A percentile compares a stretch with the other conserved stretches of the same genome.
Conservation (phyloP, 2,797 vertebrate species). For the Galago senegalensis region DNA sequence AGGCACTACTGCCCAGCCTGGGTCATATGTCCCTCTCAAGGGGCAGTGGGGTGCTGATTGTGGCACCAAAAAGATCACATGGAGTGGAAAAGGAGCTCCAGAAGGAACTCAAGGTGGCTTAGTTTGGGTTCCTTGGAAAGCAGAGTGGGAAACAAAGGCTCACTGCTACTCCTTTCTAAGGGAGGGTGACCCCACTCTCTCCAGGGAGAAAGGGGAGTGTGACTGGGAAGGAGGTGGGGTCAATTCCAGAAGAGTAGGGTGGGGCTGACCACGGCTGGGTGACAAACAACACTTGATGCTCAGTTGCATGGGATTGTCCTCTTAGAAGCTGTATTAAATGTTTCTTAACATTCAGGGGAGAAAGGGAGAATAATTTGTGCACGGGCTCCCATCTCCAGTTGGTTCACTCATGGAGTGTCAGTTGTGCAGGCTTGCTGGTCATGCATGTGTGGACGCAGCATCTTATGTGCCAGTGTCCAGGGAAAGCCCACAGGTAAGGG, state of each 20-base stretch:
- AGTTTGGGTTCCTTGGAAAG: background rate
- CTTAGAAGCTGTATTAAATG: background rate
- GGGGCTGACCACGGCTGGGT: background rate
- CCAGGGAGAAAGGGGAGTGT: background rate
- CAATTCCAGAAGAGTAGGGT: background rate
- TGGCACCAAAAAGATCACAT: background rate
- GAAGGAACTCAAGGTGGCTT: background rate
- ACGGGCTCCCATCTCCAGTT: fast-evolving
- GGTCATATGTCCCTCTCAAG: background rate
- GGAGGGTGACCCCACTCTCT: too few relatives aligned
- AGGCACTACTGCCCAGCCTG: background rate
- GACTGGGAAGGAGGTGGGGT: too few relatives aligned
- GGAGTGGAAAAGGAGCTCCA: background rate
- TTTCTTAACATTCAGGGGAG: background rate
- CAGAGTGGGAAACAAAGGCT: background rate
- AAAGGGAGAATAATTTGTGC: background rate
- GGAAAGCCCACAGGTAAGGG: background rate
- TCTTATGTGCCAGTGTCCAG: background rate
- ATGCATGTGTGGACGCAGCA: fast-evolving
- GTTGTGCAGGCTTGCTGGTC: background rate
- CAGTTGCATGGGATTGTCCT: background rate
- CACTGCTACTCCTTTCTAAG: background rate
- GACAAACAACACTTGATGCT: background rate
- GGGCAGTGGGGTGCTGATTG: fast-evolving
- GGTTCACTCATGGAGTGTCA: fast-evolving